A percentile compares a stretch with the other conserved stretches of the same genome.
Conservation (phyloP, 1,140 invertebrate species). For the Drosophila melanica region DNA sequence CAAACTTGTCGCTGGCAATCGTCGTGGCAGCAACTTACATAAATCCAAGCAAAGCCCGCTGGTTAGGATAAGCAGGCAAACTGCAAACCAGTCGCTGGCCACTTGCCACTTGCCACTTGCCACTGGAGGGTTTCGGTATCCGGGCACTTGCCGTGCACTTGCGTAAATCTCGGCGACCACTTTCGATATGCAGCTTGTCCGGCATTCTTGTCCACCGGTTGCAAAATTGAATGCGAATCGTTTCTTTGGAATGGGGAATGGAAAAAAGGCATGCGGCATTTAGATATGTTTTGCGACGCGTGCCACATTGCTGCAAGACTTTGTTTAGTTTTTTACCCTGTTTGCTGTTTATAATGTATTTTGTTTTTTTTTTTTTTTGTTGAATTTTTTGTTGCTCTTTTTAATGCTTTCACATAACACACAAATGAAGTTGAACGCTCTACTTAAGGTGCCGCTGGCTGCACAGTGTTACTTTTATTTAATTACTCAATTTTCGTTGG, state of each 20-base stretch:
- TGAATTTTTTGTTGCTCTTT: constrained; percentile 7
- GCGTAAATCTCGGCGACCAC: constrained; percentile 40
- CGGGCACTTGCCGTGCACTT: constrained; percentile 32
- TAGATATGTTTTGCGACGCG: constrained; percentile 34
- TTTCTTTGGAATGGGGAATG: background rate
- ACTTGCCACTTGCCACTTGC: constrained; percentile 21
- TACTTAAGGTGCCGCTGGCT: constrained; percentile 51
- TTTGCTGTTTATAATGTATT: background rate
- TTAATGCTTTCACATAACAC: constrained; percentile 44
- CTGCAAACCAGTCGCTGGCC: constrained; percentile 51
- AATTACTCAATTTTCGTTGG: constrained; percentile 55
- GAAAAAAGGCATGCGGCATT: background rate
- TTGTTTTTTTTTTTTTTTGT: background rate
- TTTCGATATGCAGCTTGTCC: constrained; percentile 24
- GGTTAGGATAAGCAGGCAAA: constrained; percentile 34
- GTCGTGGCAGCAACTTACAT: constrained; percentile 58
- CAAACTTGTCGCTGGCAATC: constrained; percentile 62
- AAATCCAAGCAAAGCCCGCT: constrained; percentile 42
- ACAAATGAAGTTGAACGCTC: constrained; percentile 57
- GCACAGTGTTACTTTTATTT: constrained; percentile 44
- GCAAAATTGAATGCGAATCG: constrained; percentile 6
- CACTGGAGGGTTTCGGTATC: constrained; percentile 18
- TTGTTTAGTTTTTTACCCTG: background rate
- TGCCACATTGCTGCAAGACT: constrained; percentile 37
- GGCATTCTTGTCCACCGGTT: constrained; percentile 23